These are phyloP conservation scores for Bellardia pandia DNA, from an alignment of 2,888 invertebrate genomes.

Conservation along the genomic window DNA sequence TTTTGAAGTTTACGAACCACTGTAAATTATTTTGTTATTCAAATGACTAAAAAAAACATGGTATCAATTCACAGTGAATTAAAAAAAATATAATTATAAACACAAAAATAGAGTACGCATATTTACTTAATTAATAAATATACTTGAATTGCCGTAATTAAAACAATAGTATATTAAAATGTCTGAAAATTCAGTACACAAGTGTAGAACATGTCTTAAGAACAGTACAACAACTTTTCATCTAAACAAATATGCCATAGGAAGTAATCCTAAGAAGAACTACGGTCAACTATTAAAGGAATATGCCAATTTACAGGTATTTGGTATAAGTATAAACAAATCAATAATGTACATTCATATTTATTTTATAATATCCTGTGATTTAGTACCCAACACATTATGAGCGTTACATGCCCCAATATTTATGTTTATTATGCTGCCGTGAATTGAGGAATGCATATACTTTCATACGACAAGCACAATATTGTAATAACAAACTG, in stretches of 20 bases:
- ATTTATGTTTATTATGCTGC: conserved; percentile 70
- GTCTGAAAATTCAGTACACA: conserved; percentile 31
- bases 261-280: conserved; percentile 6
- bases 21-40: too few species aligned
- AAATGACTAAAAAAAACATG: neutral
- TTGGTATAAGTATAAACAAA: neutral
- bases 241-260: conserved; percentile 14
- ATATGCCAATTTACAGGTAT: conserved; percentile 52
- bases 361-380: neutral
- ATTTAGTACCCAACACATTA: conserved; percentile 26
- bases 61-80: neutral
- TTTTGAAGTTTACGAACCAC: too few species aligned
- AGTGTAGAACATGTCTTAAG: conserved; percentile 65
- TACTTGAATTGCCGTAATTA: neutral
- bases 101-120: neutral
- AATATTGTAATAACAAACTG: conserved; percentile 75
- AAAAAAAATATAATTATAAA: neutral
- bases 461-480: conserved; percentile 76
- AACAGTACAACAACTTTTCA: conserved; percentile 33
- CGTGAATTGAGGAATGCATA: conserved; percentile 75
- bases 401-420: conserved; percentile 56
- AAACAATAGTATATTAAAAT: conserved; percentile 7
- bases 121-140: neutral
- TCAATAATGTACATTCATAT: neutral
- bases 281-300: conserved; percentile 54